Conservation (phyloP, 2,888 invertebrate species). For the Acrobasis repandana region DNA sequence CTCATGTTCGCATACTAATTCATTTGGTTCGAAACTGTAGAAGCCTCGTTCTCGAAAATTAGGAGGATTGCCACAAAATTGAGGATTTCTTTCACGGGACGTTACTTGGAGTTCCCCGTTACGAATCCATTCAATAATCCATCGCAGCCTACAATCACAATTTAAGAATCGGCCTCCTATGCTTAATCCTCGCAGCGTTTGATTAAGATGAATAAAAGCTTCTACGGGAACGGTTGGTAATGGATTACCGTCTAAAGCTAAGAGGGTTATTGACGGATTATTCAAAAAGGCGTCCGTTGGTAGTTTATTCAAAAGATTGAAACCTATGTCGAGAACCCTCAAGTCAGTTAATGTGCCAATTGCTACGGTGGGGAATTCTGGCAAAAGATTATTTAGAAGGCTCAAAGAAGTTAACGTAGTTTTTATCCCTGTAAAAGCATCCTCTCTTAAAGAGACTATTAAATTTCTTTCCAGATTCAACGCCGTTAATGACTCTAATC, state of each 20-base stretch:
- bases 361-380: constrained; percentile 93
- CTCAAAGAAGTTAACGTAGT: constrained; percentile 94
- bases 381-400: constrained; percentile 92
- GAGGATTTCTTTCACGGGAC: constrained; percentile 94
- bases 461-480: constrained; percentile 94
- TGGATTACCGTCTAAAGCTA: constrained; percentile 96
- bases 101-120: constrained; percentile 95
- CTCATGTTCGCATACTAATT: constrained; percentile 84
- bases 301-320: constrained; percentile 92
- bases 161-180: constrained; percentile 93
- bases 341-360: constrained; percentile 90
- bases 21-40: constrained; percentile 92
- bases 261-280: constrained; percentile 91
- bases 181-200: constrained; percentile 92
- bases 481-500: constrained; percentile 91
- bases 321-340: constrained; percentile 95
- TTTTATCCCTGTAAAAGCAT: constrained; percentile 90
- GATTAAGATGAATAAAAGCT: constrained; percentile 90
- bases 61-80: constrained; percentile 94
- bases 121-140: constrained; percentile 96
- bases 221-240: constrained; percentile 91
- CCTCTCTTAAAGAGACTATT: constrained; percentile 88
- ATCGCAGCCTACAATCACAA: constrained; percentile 93
- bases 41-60: constrained; percentile 91
- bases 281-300: constrained; percentile 91